Evolutionary conservation across 2,113 vertebrate genomes (phyloP), one percentile per base, ranked within the genome.

Genomic region (Todiramphus saurophagus): DNA sequence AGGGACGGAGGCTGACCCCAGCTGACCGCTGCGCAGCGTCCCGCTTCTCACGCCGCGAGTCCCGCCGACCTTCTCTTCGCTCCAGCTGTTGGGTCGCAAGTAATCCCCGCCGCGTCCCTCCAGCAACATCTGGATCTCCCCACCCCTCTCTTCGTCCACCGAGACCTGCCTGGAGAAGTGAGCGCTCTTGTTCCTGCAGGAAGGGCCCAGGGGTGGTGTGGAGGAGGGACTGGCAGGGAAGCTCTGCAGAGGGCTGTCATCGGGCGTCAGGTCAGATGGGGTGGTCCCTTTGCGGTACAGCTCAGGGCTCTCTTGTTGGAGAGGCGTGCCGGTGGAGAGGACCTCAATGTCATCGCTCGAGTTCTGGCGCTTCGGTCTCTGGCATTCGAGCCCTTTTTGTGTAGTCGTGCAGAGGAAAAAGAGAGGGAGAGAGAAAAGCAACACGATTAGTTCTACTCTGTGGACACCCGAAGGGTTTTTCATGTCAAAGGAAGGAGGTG

Each of bases 211-310:
- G 27, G 98, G 95, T 5, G 99, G 98, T 67, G 98, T 98, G 95
- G 98, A 97, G 18, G 98, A 97, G 37, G 99, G 99, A 48, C 98
- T 99, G 97, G 98, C 95, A 5, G 99, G 98, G 68, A 98, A 98
- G 93, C 99, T 99, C 94, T 99, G 98, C 96, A 98, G 97, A 2
- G 99, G 99, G 97, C 99, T 99, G 97, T 99, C 98, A 0, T 99
- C 99, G 0, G 99, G 99, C 19, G 98, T 99, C 84, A 99, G 98
- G 87, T 98, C 99, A 4, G 99, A 99, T 4, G 99, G 99, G 10
- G 99, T 99, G 79, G 99, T 99, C 80, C 99, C 99, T 44, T 99
- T 99, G 76, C 99, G 98, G 98, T 99, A 99, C 94, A 99, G 98
- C 98, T 99, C 99, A 1, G 99, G 99, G 97, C 99, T 99, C 96